Evolutionary conservation across 2,888 invertebrate genomes (phyloP), one percentile per base, ranked within the genome.

Genomic region (Cantharis rustica): DNA sequence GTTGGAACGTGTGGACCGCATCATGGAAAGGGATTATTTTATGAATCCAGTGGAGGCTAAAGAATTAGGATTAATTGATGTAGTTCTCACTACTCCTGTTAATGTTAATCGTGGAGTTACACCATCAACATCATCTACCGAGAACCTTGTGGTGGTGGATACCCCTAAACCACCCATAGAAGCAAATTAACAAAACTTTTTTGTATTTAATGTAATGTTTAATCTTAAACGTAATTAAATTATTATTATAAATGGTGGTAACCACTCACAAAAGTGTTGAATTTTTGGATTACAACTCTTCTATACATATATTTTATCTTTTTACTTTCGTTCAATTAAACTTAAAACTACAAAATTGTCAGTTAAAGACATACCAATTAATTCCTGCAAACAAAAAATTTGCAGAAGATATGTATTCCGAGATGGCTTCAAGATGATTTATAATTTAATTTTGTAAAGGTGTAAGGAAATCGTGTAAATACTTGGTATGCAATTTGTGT

Each of bases 21-120:
- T 91, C 75, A 96, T 99, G 95, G 99, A 99, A 87, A 91, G 99
- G 69, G 99, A 99, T 86, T 93, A 95, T 84, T 99, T 98, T 84
- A 96, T 99, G 97, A 94, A 92, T 75, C 97, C 99, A 0, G 88
- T 89, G 1, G 97, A 98, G 89, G 99, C 99, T 0, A 95, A 95
- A 87, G 90, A 91, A 16, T 96, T 98, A 89, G 99, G 99, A 47
- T 88, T 99, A 27, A 96, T 99, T 85, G 99, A 99, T 88, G 94
- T 94, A 88, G 95, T 99, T 70, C 88, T 98, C 70, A 95, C 95
- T 82, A 95, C 95, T 87, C 96, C 97, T 3, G 11, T 66, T 2
- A 64, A 17, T 20, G 23, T 13, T 17, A 66, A 16, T 66, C 17
- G 23, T 47, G 47, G n/a, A 0, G 7, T 47, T 47, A 47, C 47